These are phyloP conservation scores for Cyrtonyx montezumae DNA, from an alignment of 2,113 vertebrate species.

Conservation along the genomic window DNA sequence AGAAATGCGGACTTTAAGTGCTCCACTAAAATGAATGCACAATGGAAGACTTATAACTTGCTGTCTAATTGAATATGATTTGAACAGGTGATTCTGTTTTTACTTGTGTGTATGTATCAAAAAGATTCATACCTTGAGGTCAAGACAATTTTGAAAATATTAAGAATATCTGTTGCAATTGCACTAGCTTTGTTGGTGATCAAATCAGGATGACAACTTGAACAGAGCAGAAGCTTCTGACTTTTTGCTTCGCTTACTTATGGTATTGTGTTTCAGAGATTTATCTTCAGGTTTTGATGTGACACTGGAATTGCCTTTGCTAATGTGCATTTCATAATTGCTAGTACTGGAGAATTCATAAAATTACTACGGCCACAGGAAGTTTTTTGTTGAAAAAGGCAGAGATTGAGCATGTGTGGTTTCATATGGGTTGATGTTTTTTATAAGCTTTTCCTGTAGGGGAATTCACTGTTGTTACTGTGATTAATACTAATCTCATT, in stretches of 20 bases:
- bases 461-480: background rate
- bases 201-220: background rate
- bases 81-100: background rate
- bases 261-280: background rate
- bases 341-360: background rate
- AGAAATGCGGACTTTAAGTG: background rate
- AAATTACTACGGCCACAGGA: background rate
- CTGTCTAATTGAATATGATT: background rate
- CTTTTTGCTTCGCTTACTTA: too few species aligned
- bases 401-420: background rate
- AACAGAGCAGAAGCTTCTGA: background rate
- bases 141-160: background rate
- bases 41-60: background rate
- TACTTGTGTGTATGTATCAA: fast-evolving
- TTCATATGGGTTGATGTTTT: background rate
- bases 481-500: background rate
- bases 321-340: background rate
- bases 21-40: background rate
- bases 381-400: background rate
- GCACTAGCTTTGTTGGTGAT: background rate
- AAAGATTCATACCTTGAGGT: fast-evolving
- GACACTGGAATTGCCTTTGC: background rate
- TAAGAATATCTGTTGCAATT: background rate
- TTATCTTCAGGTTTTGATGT: background rate
- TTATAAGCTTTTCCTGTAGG: background rate